Percentiles rank a stretch among this genome's conserved stretches.
Conservation (phyloP, 1,140 invertebrate genomes). For the Metopolophium dirhodum region DNA sequence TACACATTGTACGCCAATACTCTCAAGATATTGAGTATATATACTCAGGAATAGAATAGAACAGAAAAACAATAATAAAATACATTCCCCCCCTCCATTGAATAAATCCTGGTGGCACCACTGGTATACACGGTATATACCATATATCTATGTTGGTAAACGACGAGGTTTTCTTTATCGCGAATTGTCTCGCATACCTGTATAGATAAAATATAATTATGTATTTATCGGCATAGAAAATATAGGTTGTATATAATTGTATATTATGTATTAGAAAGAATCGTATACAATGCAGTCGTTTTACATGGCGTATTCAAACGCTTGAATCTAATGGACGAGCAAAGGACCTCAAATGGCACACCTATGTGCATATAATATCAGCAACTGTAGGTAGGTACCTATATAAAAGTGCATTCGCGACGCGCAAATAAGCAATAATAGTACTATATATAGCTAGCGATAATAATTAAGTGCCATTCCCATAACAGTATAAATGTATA, state of each 20-base stretch:
- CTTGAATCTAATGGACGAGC: background rate
- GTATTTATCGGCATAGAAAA: background rate
- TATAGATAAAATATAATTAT: background rate
- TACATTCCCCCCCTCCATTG: too few relatives aligned
- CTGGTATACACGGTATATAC: background rate
- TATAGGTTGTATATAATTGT: background rate
- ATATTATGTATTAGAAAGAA: background rate
- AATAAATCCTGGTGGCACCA: too few relatives aligned
- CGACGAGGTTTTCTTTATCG: background rate
- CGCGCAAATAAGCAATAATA: background rate
- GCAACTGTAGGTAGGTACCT: background rate
- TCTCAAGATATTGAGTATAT: too few relatives aligned
- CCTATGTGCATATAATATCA: background rate
- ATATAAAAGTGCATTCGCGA: background rate
- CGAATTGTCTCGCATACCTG: background rate
- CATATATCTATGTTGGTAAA: background rate
- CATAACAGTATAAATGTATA: background rate
- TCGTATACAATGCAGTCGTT: background rate
- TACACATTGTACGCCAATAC: too few relatives aligned
- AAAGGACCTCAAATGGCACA: background rate
- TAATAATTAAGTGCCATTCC: background rate
- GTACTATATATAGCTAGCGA: background rate
- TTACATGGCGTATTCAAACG: background rate
- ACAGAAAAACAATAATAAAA: too few relatives aligned
- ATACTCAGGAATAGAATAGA: too few relatives aligned